Evolutionary conservation across 2,797 vertebrate species (phyloP), one percentile per base, ranked within the genome.

Genomic region (Echiichthys vipera): DNA sequence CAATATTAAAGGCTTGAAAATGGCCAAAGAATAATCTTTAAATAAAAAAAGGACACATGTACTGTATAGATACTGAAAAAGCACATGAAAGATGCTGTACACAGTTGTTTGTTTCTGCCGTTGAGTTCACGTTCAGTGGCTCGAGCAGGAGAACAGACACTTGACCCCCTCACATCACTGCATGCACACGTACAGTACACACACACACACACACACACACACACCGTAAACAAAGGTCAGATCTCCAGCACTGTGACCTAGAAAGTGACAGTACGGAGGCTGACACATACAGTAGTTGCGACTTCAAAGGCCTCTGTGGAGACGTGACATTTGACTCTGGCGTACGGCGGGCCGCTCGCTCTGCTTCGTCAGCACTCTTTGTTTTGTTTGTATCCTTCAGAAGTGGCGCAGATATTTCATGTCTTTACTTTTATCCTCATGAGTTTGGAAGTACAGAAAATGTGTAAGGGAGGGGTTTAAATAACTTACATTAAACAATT

Each of bases 311-410:
- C 24, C 34, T 45, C 34, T 10, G 42, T 57, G 5, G 51, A 24
- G n/a, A 47, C 55, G 15, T 71, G 67, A 67, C 71, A 40, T 72
- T 84, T 88, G 54, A 77, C 78, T 77, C 78, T 78, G 24, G 45
- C 5, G 4, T 40, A 2, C 17, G n/a, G n/a, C n/a, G n/a, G n/a
- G 11, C 29, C 22, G 50, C 42, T 18, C 32, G n/a, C 8, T 34
- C 39, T 71, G 68, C 67, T 37, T 79, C 64, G 45, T 83, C 80
- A 74, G 61, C 71, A 12, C 2, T 2, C 2, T 55, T 65, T 37
- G 63, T 71, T 77, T 71, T 59, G 68, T 65, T 69, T 54, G 37
- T 39, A 7, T 65, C 47, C 27, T n/a, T 67, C 22, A 0, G 64
- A 58, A 34, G 65, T 42, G 56, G 12, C 39, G 43, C 24, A 10